Conservation (phyloP, 1,140 invertebrate genomes). For the Orussus abietinus region DNA sequence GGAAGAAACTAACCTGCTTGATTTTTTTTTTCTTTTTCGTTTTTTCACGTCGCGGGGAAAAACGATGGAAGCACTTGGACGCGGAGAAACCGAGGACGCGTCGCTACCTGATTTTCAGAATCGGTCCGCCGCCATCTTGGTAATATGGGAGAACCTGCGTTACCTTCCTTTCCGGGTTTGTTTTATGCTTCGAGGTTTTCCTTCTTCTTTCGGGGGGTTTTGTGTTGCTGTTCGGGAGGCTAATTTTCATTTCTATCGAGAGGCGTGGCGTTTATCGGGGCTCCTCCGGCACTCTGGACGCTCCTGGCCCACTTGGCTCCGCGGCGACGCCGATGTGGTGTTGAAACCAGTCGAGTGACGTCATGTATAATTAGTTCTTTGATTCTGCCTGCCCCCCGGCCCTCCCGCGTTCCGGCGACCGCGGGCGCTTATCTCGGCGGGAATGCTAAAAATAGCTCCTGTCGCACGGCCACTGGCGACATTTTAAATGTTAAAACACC, state of each 20-base stretch:
- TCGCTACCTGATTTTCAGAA: too few relatives aligned
- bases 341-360: constrained; percentile 47
- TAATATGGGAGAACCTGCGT: too few relatives aligned
- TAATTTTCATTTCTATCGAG: not conserved
- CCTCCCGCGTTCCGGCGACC: constrained; percentile 2
- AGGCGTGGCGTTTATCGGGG: not conserved
- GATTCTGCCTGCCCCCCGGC: constrained; percentile 24
- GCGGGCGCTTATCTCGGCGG: constrained; percentile 43
- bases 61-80: too few relatives aligned
- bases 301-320: constrained; percentile 28
- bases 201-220: too few relatives aligned
- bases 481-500: constrained; percentile 51
- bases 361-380: constrained; percentile 50
- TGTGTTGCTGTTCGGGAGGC: too few relatives aligned
- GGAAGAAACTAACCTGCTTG: too few relatives aligned
- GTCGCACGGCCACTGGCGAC: constrained; percentile 52
- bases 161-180: too few relatives aligned
- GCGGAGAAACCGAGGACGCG: too few relatives aligned
- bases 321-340: constrained; percentile 23
- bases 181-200: too few relatives aligned
- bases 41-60: too few relatives aligned
- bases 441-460: constrained; percentile 52
- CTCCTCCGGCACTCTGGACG: not conserved
- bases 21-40: too few relatives aligned
- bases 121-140: too few relatives aligned